Evolutionary conservation across 1,140 invertebrate species (phyloP), one percentile per base, ranked within the genome.

Genomic region (Sminthurides bifidus): DNA sequence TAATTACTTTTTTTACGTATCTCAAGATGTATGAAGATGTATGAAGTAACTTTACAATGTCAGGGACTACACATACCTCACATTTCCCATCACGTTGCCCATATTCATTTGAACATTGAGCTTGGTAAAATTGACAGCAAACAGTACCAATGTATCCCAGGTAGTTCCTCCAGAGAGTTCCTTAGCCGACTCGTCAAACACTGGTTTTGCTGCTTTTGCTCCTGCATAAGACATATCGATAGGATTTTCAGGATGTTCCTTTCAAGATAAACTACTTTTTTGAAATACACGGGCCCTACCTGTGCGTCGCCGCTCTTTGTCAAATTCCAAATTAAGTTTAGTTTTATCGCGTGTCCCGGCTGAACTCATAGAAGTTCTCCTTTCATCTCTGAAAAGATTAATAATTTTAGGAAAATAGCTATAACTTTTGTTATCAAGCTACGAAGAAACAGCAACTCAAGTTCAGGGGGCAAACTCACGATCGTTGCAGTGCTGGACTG

Each of bases 11-110:
- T 17, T 17, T 15, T 33, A n/a, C 5, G 17, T n/a, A n/a, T 10
- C 0, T 17, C 12, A 17, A n/a, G 2, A 33, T 29, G 48, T 43
- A 51, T 23, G 2, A n/a, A 8, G 31, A 14, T 5, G 5, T 19
- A 43, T n/a, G n/a, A 29, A 21, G 27, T 19, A 27, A 35, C n/a
- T 29, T 27, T 14, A 58, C 2, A 35, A 3, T 30, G 23, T 33
- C 21, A 15, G 14, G 15, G 27, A 30, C 29, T 21, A 54, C 43
- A 74, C 77, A 73, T 72, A 85, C 79, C 81, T 81, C 31, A 94
- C 92, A 69, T 95, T 95, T 21, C 93, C 93, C 88, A 96, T 96
- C 1, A 96, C 92, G 69, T 96, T 97, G 19, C 92, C 91, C 89
- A 98, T 98, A 72, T 96, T 96, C 86, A 97, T 95, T 66, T 94